Evolutionary conservation across 2,797 vertebrate genomes (phyloP), one percentile per base, ranked within the genome.

Genomic region (Gallinago nigripennis): DNA sequence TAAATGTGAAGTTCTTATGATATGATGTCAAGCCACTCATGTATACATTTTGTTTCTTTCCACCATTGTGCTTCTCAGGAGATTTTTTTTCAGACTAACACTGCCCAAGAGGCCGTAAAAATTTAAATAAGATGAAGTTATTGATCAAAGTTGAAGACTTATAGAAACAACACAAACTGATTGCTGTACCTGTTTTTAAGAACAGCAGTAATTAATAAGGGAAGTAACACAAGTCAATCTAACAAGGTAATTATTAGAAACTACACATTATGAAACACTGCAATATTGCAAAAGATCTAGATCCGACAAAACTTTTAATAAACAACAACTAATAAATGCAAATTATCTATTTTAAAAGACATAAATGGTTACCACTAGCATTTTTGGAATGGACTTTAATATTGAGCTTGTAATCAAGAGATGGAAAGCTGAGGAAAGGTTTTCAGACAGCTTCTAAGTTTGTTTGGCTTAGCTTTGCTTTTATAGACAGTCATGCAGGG

Each of bases 331-430:
- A 24, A 80, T 65, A 54, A 46, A 46, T 43, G 8, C 12, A 61
- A 28, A 64, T 43, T 64, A 78, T 64, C 11, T 86, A 16, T 82
- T 63, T 64, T 39, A 60, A 76, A 84, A 82, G 45, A 41, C 14
- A 82, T 24, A 63, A 65, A 91, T 4, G 0, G 35, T 5, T 65
- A 43, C 5, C 13, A 80, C 8, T 25, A 70, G 4, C 5, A 50
- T 43, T 79, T 92, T 94, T 91, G 57, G 57, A 94, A 71, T 19
- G 71, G 57, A 58, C 27, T 96, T 88, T 71, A 90, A 92, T 28
- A 53, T 3, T 71, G 33, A 87, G 64, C 56, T 84, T 90, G 43
- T 57, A 90, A 45, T 11, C 28, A 60, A 37, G 86, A 65, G n/a
- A 88, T 48, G 50, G 73, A 86, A 86, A 93, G 48, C 60, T 46